These are phyloP conservation scores for Bujurquina vittata DNA, from an alignment of 2,113 vertebrate genomes.

Conservation along the genomic window DNA sequence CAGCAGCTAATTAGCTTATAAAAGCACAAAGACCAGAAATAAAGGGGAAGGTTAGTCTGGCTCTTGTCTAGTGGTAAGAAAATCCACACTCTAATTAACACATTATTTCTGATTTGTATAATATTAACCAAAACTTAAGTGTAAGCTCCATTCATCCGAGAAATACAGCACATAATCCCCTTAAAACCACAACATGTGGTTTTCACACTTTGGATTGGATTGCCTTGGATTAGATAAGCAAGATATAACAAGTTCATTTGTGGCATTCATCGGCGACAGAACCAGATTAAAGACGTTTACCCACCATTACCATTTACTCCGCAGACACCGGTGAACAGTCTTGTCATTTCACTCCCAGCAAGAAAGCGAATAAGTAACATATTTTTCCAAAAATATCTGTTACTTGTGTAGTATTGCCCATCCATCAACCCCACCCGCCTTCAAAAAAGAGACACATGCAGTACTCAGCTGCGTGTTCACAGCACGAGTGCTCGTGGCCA, in stretches of 20 bases:
- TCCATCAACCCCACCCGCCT: not conserved
- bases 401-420: not conserved
- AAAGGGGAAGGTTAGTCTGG: not conserved
- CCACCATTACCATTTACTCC: not conserved
- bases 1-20: not conserved
- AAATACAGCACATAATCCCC: not conserved
- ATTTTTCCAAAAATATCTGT: not conserved
- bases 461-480: not conserved
- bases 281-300: not conserved
- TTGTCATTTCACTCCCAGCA: not conserved
- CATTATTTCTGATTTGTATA: not conserved
- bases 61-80: not conserved
- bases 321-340: not conserved
- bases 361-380: not conserved
- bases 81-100: not conserved
- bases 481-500: not conserved
- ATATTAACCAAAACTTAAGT: not conserved
- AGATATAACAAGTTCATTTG: not conserved
- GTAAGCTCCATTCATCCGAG: not conserved
- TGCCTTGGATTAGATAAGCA: not conserved
- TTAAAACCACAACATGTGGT: not conserved
- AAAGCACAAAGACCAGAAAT: not conserved
- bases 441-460: not conserved
- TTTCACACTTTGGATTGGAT: constrained; percentile 10
- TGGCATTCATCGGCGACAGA: not conserved